Conservation (phyloP, 2,888 invertebrate genomes). For the Acrobasis repandana region DNA sequence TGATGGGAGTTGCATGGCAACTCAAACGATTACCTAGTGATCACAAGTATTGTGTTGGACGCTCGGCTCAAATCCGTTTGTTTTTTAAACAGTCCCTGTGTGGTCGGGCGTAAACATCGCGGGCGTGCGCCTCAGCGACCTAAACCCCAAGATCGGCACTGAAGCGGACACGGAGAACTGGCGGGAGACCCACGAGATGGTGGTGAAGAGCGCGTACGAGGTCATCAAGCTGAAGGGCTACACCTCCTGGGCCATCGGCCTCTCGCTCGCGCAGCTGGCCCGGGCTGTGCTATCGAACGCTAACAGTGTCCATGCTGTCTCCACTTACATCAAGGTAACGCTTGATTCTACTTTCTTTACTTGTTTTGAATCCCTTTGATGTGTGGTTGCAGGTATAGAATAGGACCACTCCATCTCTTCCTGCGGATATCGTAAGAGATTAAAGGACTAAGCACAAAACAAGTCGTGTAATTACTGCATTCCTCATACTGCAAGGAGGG, state of each 20-base stretch:
- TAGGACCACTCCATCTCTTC: too few relatives aligned
- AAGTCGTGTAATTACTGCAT: too few relatives aligned
- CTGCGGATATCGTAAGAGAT: too few relatives aligned
- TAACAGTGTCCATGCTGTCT: conserved; percentile 89
- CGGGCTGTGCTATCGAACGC: conserved; percentile 88
- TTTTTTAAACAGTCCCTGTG: conserved; percentile 86
- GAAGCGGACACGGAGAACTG: conserved; percentile 90
- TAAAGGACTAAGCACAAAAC: too few relatives aligned
- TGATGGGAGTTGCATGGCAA: too few relatives aligned
- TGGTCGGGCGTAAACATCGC: conserved; percentile 97
- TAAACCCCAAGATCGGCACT: conserved; percentile 89
- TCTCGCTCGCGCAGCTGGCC: conserved; percentile 89
- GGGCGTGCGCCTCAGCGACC: conserved; percentile 91
- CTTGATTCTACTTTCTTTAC: too few relatives aligned
- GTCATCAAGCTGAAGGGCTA: conserved; percentile 94
- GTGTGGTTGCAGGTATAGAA: too few relatives aligned
- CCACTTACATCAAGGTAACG: conserved; percentile 79
- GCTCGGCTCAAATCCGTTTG: conserved; percentile 3
- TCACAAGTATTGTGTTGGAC: background rate
- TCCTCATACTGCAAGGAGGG: too few relatives aligned
- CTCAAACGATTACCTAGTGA: background rate
- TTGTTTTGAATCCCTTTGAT: too few relatives aligned
- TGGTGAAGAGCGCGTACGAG: conserved; percentile 93
- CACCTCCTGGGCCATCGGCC: conserved; percentile 95
- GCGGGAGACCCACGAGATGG: conserved; percentile 89